A percentile compares a stretch with the other conserved stretches of the same genome.
These are phyloP conservation scores for Drosophila suzukii DNA, from an alignment of 1,140 invertebrate genomes.

Conservation along the genomic window DNA sequence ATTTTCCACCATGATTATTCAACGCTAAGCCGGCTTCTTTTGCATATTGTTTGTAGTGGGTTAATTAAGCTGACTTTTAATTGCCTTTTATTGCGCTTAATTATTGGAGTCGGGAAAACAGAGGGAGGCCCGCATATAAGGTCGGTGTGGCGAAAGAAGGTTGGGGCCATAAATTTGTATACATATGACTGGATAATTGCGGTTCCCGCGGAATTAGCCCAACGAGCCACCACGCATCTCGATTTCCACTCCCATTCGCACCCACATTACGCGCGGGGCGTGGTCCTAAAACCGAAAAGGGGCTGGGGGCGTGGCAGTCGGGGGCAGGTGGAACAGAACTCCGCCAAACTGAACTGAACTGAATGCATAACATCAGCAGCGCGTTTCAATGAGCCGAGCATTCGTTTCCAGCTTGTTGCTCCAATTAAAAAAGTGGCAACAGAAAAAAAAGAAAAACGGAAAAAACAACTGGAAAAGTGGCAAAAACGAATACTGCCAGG, in stretches of 20 bases:
- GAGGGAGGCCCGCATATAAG: conserved; percentile 4
- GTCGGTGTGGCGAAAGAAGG: too few relatives aligned
- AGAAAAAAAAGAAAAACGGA: conserved; percentile 2
- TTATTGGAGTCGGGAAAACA: conserved; percentile 23
- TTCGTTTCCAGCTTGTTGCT: conserved; percentile 42
- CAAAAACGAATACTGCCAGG: conserved; percentile 27
- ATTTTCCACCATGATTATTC: conserved; percentile 24
- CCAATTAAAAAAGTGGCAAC: conserved; percentile 38
- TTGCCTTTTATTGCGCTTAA: conserved; percentile 54
- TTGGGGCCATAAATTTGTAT: conserved; percentile 33
- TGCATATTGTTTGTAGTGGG: conserved; percentile 36
- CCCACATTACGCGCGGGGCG: conserved; percentile 48
- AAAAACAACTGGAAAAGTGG: conserved; percentile 43
- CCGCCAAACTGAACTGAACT: conserved; percentile 14
- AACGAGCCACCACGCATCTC: conserved; percentile 40
- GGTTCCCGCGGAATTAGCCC: conserved; percentile 35
- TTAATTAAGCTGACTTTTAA: conserved; percentile 37
- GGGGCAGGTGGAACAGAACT: conserved; percentile 24
- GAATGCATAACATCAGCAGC: conserved; percentile 30
- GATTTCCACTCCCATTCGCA: conserved; percentile 36
- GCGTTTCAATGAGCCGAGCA: conserved; percentile 10
- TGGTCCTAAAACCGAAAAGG: conserved; percentile 6
- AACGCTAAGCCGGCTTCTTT: conserved; percentile 18
- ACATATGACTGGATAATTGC: conserved; percentile 41
- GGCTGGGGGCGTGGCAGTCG: conserved; percentile 9